Evolutionary conservation across 2,113 vertebrate genomes (phyloP), one percentile per base, ranked within the genome.

Genomic region (Elephantulus edwardii): DNA sequence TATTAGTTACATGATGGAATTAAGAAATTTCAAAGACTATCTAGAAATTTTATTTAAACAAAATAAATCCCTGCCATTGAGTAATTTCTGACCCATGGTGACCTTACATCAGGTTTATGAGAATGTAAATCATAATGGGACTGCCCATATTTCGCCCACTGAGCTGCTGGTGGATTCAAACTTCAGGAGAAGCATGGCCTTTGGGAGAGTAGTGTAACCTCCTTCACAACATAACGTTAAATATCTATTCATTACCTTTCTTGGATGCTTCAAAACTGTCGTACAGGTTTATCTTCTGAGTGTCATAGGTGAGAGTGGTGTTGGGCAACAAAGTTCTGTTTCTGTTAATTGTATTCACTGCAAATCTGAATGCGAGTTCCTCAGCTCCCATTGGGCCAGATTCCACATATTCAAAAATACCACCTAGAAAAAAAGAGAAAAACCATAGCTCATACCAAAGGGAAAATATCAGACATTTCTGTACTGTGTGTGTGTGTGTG

Each of bases 281-380:
- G 78, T 99, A 99, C 95, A 99, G 99, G 95, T 99, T 99, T 98
- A 99, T 99, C 98, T 99, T 99, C 97, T 99, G 99, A 88, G 99
- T 99, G 88, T 99, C 99, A 0, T 99, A 99, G 30, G 99, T 99
- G 91, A 99, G 97, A 2, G 99, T 99, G 72, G 99, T 99, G 97
- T 99, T 99, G 96, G 99, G 99, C 97, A 99, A 97, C 96, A 99
- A 97, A 76, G 99, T 99, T 97, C 99, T 98, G 96, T 99, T 99
- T 97, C 99, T 98, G 98, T 99, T 99, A 98, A 99, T 99, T 97
- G 99, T 99, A 95, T 99, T 99, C 97, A 99, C 98, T 97, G 99
- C 99, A 98, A 99, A 99, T 97, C 99, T 98, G 97, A 99, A 99
- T 91, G 99, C 99, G 94, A 99, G 97, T 94, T 99, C 99, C 96